A percentile compares a stretch with the other conserved stretches of the same genome.
Conservation (phyloP, 2,888 invertebrate genomes). For the Candidula unifasciata region DNA sequence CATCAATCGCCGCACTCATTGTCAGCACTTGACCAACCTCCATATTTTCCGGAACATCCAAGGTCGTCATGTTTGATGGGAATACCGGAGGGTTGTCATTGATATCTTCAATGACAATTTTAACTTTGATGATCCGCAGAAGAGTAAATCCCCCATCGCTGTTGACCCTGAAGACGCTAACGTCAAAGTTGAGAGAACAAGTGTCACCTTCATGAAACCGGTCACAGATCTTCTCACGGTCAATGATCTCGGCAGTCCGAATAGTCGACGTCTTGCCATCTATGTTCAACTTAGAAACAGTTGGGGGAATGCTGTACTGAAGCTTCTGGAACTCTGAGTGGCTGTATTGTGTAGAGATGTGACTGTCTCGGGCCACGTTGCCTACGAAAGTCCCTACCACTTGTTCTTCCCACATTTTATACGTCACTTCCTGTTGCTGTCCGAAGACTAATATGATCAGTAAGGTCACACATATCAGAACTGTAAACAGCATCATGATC, state of each 20-base stretch:
- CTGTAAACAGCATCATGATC: neutral
- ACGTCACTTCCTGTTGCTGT: constrained; percentile 52
- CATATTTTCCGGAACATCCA: constrained; percentile 64
- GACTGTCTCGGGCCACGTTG: constrained; percentile 66
- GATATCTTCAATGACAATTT: constrained; percentile 60
- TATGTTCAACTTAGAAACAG: constrained; percentile 64
- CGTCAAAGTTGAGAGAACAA: constrained; percentile 64
- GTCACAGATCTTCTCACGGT: constrained; percentile 67
- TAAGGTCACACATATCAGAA: neutral
- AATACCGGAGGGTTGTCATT: constrained; percentile 68
- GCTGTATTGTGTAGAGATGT: constrained; percentile 64
- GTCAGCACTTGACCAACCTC: constrained; percentile 59
- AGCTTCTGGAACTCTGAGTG: constrained; percentile 63
- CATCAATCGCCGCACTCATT: constrained; percentile 65
- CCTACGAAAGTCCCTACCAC: constrained; percentile 57
- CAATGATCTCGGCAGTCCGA: constrained; percentile 60
- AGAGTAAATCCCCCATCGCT: constrained; percentile 59
- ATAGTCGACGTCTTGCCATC: constrained; percentile 63
- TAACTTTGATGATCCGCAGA: constrained; percentile 64
- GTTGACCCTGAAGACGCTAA: constrained; percentile 63
- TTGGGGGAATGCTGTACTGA: constrained; percentile 66
- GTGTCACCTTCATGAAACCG: constrained; percentile 30
- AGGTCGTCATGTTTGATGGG: constrained; percentile 56
- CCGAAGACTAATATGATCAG: neutral
- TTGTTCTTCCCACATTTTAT: constrained; percentile 54